Evolutionary conservation across 2,113 vertebrate genomes (phyloP), one percentile per base, ranked within the genome.

Genomic region (Scophthalmus maximus): DNA sequence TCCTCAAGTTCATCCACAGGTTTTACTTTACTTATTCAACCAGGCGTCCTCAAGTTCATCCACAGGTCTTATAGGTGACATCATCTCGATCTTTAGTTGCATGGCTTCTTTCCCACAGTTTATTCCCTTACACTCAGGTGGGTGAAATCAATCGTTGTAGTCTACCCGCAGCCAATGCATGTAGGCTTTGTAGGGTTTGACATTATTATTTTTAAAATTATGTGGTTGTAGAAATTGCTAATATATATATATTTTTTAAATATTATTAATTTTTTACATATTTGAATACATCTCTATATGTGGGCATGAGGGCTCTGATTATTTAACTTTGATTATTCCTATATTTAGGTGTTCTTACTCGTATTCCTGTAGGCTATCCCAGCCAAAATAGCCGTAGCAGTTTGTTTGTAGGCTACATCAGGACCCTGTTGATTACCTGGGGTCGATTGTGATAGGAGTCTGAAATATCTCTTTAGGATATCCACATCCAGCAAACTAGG

Each of bases 401-500:
- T 93, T 93, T 93, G 88, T 92, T 93, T 93, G 84, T 93, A 93
- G 91, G 89, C 87, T 86, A 91, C 88, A 78, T 82, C 89, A 91
- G 89, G 90, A 92, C 92, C 92, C 90, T 91, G 92, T 93, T 92
- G 85, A 92, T 89, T 93, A 93, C 92, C 92, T 91, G 92, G 92
- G 92, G 89, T 93, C 92, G 92, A 77, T 93, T 93, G 92, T 93
- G 86, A 91, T 93, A 93, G 90, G 89, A 93, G 84, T 93, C 92
- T 93, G 92, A 93, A 92, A 93, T 93, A 93, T 93, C 92, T 91
- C 92, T 92, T 93, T 93, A 93, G 92, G 92, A 93, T 91, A 89
- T 92, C 91, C 88, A 84, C 92, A 89, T 90, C 92, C 92, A 92
- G 92, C 91, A 90, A 91, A 81, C 89, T 93, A 93, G 92, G 92